A percentile compares a stretch with the other conserved stretches of the same genome.
phyloP scores from a whole-genome alignment of 2,797 vertebrate genomes.

The Tadarida brasiliensis region DNA sequence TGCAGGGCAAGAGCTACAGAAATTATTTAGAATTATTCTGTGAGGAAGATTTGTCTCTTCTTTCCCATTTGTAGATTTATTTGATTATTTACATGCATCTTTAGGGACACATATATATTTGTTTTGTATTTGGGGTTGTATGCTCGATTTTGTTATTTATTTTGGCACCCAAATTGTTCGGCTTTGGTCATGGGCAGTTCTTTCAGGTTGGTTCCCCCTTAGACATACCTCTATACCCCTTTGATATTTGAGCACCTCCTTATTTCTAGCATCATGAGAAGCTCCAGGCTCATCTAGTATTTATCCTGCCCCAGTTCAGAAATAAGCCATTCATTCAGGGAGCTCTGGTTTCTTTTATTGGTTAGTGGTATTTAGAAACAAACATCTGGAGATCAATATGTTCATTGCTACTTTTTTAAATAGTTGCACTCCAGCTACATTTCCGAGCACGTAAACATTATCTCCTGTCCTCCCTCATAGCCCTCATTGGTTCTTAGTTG shows the following conservation, averaged over 20 bases:
- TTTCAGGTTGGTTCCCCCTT: background rate
- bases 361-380: background rate
- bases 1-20: background rate
- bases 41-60: no score
- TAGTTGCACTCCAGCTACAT: background rate
- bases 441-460: background rate
- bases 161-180: background rate
- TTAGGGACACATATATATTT: background rate
- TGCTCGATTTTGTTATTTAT: background rate
- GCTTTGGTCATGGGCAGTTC: background rate
- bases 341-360: background rate
- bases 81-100: background rate
- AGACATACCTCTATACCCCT: background rate
- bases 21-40: background rate
- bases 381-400: background rate
- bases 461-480: background rate
- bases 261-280: background rate
- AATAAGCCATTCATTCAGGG: background rate
- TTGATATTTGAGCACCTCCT: background rate
- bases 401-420: background rate
- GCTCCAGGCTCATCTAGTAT: background rate
- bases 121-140: background rate
- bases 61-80: background rate
- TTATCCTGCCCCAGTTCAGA: background rate
- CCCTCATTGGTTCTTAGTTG: background rate